Conservation (phyloP, 2,113 vertebrate genomes). For the Paratilapia polleni region DNA sequence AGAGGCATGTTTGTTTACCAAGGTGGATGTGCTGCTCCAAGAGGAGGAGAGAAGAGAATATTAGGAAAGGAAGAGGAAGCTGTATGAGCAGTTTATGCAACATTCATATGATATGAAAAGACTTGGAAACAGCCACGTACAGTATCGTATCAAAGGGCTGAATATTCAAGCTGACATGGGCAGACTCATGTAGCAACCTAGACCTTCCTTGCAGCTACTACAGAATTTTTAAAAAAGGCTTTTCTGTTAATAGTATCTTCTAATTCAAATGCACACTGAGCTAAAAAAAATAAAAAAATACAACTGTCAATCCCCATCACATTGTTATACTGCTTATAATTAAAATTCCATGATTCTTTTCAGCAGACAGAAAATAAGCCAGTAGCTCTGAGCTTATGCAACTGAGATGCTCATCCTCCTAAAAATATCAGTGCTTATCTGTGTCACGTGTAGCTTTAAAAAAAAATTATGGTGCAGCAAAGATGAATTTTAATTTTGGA, state of each 20-base stretch:
- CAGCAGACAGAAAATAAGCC: neutral
- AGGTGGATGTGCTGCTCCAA: constrained; percentile 45
- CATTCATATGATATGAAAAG: constrained; percentile 35
- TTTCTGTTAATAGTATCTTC: neutral
- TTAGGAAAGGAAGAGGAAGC: constrained; percentile 14
- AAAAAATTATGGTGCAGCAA: constrained; percentile 5
- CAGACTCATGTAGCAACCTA: constrained; percentile 18
- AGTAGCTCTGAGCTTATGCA: constrained; percentile 21
- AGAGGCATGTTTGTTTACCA: constrained; percentile 66
- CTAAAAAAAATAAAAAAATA: neutral
- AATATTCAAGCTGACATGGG: constrained; percentile 28
- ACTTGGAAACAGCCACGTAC: neutral
- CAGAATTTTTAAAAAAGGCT: neutral
- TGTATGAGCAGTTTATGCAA: constrained; percentile 22
- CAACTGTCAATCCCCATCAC: neutral
- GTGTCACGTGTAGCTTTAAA: constrained; percentile 35
- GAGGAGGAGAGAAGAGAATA: constrained; percentile 23
- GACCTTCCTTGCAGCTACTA: neutral
- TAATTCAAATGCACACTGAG: neutral
- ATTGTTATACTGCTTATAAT: neutral
- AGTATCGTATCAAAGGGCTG: constrained; percentile 16
- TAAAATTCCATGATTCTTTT: neutral
- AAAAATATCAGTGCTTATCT: constrained; percentile 48
- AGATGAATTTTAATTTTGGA: constrained; percentile 10
- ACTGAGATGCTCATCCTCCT: constrained; percentile 30